Evolutionary conservation across 2,113 vertebrate genomes (phyloP), one percentile per base, ranked within the genome.

Genomic region (Ploceus nigricollis): DNA sequence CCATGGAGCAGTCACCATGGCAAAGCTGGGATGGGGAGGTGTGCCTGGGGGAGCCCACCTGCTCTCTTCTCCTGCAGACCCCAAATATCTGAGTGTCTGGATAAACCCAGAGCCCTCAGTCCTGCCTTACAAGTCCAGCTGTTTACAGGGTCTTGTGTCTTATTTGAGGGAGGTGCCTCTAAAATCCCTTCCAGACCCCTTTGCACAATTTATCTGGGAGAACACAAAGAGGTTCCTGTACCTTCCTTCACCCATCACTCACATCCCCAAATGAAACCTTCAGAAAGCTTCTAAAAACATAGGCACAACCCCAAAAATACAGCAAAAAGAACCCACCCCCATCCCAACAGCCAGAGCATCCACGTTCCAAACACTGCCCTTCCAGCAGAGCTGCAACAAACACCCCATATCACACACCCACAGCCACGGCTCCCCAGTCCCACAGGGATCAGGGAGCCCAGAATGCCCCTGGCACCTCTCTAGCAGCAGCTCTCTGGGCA

Each of bases 1-100:
- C 72, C 19, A 5, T 0, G 3, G 65, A 56, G 40, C 20, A 3
- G 10, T 16, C 31, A 2, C 7, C 23, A 1, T 1, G 28, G 44
- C 35, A 31, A 42, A 47, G 31, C 6, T 0, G 2, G 75, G 53
- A 31, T 16, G 45, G 19, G 20, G 56, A 5, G 31, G 11, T 13
- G 76, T 4, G 54, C 2, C 31, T 3, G 14, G 69, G 31, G 22
- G 37, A 35, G 42, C 14, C 20, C 39, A 23, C 2, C n/a, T 1
- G 4, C 40, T 68, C 80, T 47, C 15, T 63, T 68, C 61, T 50
- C 35, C 33, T 7, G 24, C 25, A 12, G 25, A 76, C 2, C 71
- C 39, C 76, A 8, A 15, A 48, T 6, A 14, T 11, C 54, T 5
- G 15, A 19, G 70, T 10, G 31, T 15, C 64, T 9, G 4, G 45